These are phyloP conservation scores for Harmothoe impar DNA, from an alignment of 2,888 invertebrate species.

Conservation along the genomic window DNA sequence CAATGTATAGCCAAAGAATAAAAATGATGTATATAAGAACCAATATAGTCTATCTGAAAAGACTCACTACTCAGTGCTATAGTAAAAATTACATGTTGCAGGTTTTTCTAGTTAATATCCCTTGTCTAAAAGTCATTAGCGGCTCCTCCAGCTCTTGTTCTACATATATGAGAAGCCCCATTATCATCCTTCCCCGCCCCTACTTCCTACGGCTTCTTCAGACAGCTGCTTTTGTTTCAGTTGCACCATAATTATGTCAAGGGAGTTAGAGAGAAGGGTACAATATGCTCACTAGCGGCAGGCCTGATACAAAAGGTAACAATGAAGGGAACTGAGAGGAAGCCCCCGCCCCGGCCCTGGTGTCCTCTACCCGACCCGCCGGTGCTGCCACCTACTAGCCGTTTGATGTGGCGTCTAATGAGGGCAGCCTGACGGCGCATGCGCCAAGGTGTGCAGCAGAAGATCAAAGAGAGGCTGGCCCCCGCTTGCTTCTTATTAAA, in stretches of 20 bases:
- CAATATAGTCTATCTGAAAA: no score
- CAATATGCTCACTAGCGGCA: neutral
- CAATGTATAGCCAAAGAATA: no score
- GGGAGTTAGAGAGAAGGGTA: neutral
- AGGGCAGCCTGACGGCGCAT: neutral
- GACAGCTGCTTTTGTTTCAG: neutral
- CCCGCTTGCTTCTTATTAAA: slow-evolving; percentile 30
- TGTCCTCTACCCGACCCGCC: slow-evolving; percentile 23
- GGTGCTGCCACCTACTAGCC: neutral
- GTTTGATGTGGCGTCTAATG: slow-evolving; percentile 61
- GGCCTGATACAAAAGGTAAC: neutral
- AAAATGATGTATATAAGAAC: no score
- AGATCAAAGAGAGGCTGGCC: slow-evolving; percentile 38
- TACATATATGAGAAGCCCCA: neutral
- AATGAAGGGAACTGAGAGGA: neutral
- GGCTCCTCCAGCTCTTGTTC: neutral
- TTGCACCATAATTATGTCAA: neutral
- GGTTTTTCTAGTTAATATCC: no score
- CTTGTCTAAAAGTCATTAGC: no score
- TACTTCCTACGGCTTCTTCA: neutral
- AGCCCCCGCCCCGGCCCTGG: slow-evolving; percentile 5
- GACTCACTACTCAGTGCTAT: no score
- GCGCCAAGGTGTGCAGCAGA: slow-evolving; percentile 11
- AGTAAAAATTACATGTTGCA: no score
- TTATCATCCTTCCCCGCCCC: slow-evolving; percentile 10